Conservation (phyloP, 2,797 vertebrate species). For the Pempheris klunzingeri region DNA sequence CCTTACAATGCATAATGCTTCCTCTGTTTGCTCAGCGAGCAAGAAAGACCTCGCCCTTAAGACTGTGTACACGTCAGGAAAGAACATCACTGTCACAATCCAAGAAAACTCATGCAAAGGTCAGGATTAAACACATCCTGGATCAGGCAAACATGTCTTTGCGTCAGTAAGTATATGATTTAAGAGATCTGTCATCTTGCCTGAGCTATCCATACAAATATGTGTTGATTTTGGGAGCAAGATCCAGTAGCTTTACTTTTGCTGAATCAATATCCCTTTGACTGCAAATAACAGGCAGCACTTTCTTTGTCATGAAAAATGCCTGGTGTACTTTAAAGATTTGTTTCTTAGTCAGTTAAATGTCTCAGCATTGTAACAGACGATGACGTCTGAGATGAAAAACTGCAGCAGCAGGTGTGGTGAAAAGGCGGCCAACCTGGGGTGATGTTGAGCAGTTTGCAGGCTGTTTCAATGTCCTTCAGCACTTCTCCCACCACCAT, state of each 20-base stretch:
- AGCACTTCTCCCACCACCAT: slow-evolving; percentile 98
- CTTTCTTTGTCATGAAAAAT: slow-evolving; percentile 26
- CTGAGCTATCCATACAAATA: slow-evolving; percentile 45
- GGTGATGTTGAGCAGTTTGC: slow-evolving; percentile 96
- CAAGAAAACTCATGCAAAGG: slow-evolving; percentile 70
- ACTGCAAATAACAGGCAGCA: slow-evolving; percentile 31
- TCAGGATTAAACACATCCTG: slow-evolving; percentile 88
- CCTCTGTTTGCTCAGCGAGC: slow-evolving; percentile 74
- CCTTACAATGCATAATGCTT: slow-evolving; percentile 52
- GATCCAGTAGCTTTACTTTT: slow-evolving; percentile 43
- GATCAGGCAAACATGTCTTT: slow-evolving; percentile 73
- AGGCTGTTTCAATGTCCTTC: slow-evolving; percentile 98
- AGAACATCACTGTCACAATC: slow-evolving; percentile 70
- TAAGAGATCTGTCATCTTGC: slow-evolving; percentile 67
- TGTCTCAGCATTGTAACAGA: neutral
- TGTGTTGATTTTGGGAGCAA: slow-evolving; percentile 67
- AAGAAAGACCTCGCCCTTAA: slow-evolving; percentile 76
- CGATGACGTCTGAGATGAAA: too few relatives aligned
- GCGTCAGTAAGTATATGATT: slow-evolving; percentile 67
- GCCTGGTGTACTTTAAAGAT: slow-evolving; percentile 26
- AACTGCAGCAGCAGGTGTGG: slow-evolving; percentile 24
- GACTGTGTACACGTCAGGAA: slow-evolving; percentile 80
- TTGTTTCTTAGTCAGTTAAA: slow-evolving; percentile 33
- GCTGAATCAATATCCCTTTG: slow-evolving; percentile 48
- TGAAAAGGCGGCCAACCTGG: slow-evolving; percentile 86